Conservation (phyloP, 1,140 invertebrate species). For the Philopotamus ludificatus region DNA sequence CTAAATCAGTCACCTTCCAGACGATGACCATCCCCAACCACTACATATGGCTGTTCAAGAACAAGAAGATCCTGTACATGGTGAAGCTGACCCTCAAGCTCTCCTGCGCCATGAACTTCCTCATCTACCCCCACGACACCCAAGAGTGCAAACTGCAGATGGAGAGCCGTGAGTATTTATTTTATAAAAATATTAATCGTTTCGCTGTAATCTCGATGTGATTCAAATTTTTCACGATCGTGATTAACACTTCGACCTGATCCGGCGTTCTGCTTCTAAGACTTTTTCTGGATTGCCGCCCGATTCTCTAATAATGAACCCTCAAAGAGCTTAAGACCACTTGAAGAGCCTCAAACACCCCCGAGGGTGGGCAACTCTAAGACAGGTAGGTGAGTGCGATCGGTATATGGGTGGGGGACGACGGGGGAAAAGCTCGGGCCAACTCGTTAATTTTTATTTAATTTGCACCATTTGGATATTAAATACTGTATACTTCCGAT, state of each 20-base stretch:
- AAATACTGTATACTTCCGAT: too few species aligned
- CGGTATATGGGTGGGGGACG: too few species aligned
- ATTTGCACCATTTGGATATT: too few species aligned
- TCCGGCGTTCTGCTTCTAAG: not conserved
- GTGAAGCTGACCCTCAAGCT: conserved; percentile 81
- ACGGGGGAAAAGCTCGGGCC: too few species aligned
- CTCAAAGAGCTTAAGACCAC: conserved; percentile 32
- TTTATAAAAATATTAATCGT: not conserved
- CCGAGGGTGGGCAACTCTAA: conserved; percentile 7
- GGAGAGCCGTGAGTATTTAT: conserved; percentile 75
- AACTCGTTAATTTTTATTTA: too few species aligned
- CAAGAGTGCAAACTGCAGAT: conserved; percentile 90
- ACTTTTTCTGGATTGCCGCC: conserved; percentile 13
- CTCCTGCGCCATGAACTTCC: conserved; percentile 89
- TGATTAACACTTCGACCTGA: not conserved
- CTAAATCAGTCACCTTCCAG: conserved; percentile 88
- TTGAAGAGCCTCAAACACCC: conserved; percentile 20
- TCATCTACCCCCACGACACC: conserved; percentile 87
- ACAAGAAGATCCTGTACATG: conserved; percentile 86
- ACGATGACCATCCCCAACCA: conserved; percentile 93
- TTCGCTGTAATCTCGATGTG: not conserved
- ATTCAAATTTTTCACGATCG: too few species aligned
- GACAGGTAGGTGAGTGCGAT: too few species aligned
- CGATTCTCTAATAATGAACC: conserved; percentile 38
- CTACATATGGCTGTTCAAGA: conserved; percentile 85